Base-by-base conservation (phyloP, 2,888 invertebrate species). In the Eilema caniola region DNA sequence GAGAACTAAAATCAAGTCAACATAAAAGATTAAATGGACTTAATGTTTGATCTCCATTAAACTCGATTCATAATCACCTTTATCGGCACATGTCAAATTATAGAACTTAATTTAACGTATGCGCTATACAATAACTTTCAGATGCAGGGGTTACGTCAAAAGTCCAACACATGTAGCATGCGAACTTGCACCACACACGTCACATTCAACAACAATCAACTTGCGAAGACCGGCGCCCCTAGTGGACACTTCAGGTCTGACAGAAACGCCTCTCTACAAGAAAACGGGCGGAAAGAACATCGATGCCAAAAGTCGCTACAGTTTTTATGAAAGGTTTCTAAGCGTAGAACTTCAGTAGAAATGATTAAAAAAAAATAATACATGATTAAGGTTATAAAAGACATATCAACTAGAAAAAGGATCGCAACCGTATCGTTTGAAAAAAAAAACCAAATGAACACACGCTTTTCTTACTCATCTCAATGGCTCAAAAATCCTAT, bases 101-200 rank as follows among this genome's bases (percentile, higher is more conserved):
- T 11, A 1, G 33, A 33, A 47, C 20, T 20, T 4, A 8, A 23
- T 23, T 16, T 7, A 62, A 23, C 14, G 5, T 23, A 11, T 11
- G 8, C 23, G 23, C 24, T 10, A 24, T 12, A 14, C 23, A 41
- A 24, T 10, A 53, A 69, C 33, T 53, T 86, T 82, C 91, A 95
- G 95, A 94, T 94, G 94, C 94, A 94, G 89, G 94, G 94, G 60
- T 86, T 94, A 81, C 94, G 93, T 88, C 94, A 93, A 93, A 95
- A 94, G 79, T 93, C 93, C 89, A 94, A 93, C 92, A 93, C 94
- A 89, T 94, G 93, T 90, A 94, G 94, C 75, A 83, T 89, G 79
- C 74, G 92, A 3, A 94, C 94, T 0, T 91, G 93, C 66, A 94
- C 93, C 2, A 93, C 94, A 3, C 41, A 41, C 0, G 90, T 93